Base-by-base conservation (phyloP, 1,140 invertebrate genomes). In the Uloborus diversus region DNA sequence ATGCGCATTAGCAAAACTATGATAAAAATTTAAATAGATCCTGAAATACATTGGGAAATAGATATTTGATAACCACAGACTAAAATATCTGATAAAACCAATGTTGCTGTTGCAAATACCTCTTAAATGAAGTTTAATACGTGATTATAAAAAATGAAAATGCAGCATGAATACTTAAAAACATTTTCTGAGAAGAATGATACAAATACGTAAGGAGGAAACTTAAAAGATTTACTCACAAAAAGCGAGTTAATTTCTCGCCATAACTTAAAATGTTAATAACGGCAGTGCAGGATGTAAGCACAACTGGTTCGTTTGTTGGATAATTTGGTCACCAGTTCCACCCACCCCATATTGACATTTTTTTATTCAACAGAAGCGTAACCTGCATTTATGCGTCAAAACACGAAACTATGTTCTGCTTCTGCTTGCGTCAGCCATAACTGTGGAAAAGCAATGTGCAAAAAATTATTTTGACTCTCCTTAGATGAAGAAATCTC, bases 351-450 rank as follows among this genome's bases (percentile, higher is more conserved):
- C 49, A 53, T 53, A 53, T 53, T 53, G 13, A 53, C 5, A 53
- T n/a, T 53, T 53, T 53, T 20, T 7, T 20, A 17, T 0, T 17
- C 17, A 65, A 76, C 61, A 25, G 64, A 30, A 51, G 66, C 73
- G 66, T 65, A 7, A 47, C 73, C 64, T 62, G 27, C 27, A 20
- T 47, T 42, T 56, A 28, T 75, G 57, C 59, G 61, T 65, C 73
- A 76, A 76, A 76, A 76, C 73, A 76, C 61, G 47, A 59, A 56
- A n/a, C n/a, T n/a, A 42, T 25, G 25, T 65, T 14, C 53, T 56
- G 32, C 17, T 20, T 17, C 61, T 76, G 73, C 73, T n/a, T 64
- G 73, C 73, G 73, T 76, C 73, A 76, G 73, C 73, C 73, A 76
- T 76, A n/a, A n/a, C n/a, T n/a, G n/a, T n/a, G n/a, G n/a, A n/a